Conservation (phyloP, 2,888 invertebrate genomes). For the Sympetrum striolatum region DNA sequence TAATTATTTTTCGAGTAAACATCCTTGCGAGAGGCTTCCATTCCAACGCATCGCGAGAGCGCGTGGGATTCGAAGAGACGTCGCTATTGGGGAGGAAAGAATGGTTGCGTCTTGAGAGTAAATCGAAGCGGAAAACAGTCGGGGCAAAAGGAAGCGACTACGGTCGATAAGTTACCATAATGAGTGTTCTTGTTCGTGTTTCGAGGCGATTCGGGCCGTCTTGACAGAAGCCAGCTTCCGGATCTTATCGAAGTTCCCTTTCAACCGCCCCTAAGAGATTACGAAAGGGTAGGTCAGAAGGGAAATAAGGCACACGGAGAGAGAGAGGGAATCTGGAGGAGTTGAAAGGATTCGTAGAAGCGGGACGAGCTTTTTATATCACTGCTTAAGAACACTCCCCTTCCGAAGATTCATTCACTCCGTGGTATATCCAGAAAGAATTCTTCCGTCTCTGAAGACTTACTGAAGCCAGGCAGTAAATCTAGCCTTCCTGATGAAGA, state of each 20-base stretch:
- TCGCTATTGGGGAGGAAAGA: too few relatives aligned
- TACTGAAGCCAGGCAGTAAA: too few relatives aligned
- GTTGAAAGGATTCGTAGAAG: not conserved
- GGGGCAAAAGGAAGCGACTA: not conserved
- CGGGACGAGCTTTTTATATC: not conserved
- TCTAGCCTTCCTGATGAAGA: not conserved
- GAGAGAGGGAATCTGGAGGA: not conserved
- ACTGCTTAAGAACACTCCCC: too few relatives aligned
- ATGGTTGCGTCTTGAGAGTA: too few relatives aligned
- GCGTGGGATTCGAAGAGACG: too few relatives aligned
- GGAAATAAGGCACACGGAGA: not conserved
- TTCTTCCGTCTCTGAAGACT: not conserved
- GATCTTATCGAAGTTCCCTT: not conserved
- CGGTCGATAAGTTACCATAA: not conserved
- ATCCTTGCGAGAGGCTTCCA: too few relatives aligned
- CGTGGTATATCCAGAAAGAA: too few relatives aligned
- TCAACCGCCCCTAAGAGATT: not conserved
- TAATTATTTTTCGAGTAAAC: too few relatives aligned
- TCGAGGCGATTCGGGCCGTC: not conserved
- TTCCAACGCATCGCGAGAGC: too few relatives aligned
- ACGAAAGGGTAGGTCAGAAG: not conserved
- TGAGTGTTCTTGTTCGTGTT: not conserved
- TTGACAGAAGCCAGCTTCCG: not conserved
- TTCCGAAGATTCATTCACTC: too few relatives aligned
- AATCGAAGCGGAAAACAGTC: not conserved